A percentile compares a stretch with the other conserved stretches of the same genome.
Evolutionary conservation across 2,888 invertebrate genomes (phyloP).

Genomic region (Clivina fossor): DNA sequence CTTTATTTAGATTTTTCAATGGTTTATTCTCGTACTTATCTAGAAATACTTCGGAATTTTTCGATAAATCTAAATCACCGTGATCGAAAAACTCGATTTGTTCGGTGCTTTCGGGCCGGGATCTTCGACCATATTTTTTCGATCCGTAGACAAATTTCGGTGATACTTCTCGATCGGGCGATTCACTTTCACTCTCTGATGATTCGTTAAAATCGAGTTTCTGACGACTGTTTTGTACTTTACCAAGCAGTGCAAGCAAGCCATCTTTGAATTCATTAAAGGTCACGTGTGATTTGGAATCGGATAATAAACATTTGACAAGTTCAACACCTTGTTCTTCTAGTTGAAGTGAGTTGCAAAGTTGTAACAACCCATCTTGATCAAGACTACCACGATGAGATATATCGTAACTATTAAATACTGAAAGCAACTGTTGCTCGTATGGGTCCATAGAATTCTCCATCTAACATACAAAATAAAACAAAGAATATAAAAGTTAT

Average conservation of each 20-base stretch:
- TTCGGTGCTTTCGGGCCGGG: slow-evolving; percentile 60
- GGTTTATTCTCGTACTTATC: slow-evolving; percentile 36
- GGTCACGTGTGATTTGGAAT: slow-evolving; percentile 59
- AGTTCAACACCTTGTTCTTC: slow-evolving; percentile 70
- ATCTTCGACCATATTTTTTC: slow-evolving; percentile 75
- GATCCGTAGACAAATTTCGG: slow-evolving; percentile 73
- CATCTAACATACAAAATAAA: slow-evolving; percentile 38
- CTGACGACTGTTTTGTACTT: slow-evolving; percentile 49
- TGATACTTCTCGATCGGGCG: slow-evolving; percentile 70
- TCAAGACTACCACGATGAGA: slow-evolving; percentile 70
- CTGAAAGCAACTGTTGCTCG: slow-evolving; percentile 77
- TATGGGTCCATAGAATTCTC: slow-evolving; percentile 65
- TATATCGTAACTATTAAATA: slow-evolving; percentile 77
- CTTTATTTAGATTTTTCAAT: slow-evolving; percentile 42
- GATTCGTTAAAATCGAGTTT: slow-evolving; percentile 41
- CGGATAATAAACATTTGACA: slow-evolving; percentile 61
- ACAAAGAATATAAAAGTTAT: no score
- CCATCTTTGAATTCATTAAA: slow-evolving; percentile 79
- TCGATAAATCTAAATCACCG: slow-evolving; percentile 5
- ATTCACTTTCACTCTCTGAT: slow-evolving; percentile 54
- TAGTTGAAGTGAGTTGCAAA: slow-evolving; percentile 77
- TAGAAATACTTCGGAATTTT: slow-evolving; percentile 33
- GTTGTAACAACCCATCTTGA: slow-evolving; percentile 64
- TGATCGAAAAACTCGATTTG: slow-evolving; percentile 25
- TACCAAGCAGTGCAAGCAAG: slow-evolving; percentile 67